Evolutionary conservation across 2,113 vertebrate species (phyloP), one percentile per base, ranked within the genome.

Genomic region (Bubo bubo): DNA sequence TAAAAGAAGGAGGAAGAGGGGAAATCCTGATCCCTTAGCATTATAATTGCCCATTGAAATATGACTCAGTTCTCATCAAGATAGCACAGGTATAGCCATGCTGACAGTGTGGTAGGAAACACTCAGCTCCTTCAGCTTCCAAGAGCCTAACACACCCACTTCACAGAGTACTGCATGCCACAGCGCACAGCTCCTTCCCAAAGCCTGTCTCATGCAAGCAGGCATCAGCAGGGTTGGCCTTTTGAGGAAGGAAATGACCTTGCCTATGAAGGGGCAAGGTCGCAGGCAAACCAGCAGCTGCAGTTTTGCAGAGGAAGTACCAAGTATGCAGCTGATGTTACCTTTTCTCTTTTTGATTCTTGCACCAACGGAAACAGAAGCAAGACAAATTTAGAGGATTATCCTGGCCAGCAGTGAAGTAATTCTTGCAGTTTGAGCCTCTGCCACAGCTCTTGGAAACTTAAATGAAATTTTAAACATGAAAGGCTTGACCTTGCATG

Each of bases 241-340:
- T 91, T 86, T 72, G 82, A 60, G 93, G 96, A 97, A 96, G 95
- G 94, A 97, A 95, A 59, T 93, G 90, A 93, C 94, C 86, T 92
- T 93, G 66, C 77, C 30, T 64, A 4, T 2, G 14, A 59, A 22
- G 32, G 59, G 24, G 28, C 71, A 72, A 47, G 37, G 86, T 83
- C 16, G 0, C 72, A 58, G 90, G 23, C 77, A 79, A 88, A 82
- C 72, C 53, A 23, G 8, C 79, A 76, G 76, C 85, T 63, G 59
- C 79, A 28, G 12, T 50, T 94, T 49, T 66, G 49, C 23, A 93
- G 77, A 86, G 94, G 77, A 95, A 86, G 49, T 52, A 14, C 26
- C 0, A 0, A 43, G 52, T 30, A 34, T 4, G 6, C 81, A 43
- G 68, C 67, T 74, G 52, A 7, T 75, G 59, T 32, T 79, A 67